Evolutionary conservation across 2,888 invertebrate species (phyloP).

Genomic region (Heliconius ethilla): DNA sequence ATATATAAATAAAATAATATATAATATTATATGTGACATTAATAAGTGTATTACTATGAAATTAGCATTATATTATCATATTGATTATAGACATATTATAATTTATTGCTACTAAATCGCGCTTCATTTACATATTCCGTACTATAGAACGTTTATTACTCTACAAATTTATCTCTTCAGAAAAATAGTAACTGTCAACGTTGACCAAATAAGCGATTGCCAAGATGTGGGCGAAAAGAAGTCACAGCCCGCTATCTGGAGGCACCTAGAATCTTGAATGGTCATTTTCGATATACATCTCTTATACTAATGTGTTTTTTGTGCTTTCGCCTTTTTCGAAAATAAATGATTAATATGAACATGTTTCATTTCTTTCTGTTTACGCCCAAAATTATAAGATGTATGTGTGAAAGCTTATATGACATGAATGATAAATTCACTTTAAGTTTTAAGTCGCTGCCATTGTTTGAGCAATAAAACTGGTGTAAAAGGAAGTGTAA

Average conservation of each 20-base stretch:
- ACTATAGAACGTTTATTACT: conserved; percentile 3
- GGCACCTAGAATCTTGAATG: conserved; percentile 28
- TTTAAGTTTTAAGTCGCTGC: not conserved
- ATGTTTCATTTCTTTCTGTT: conserved; percentile 27
- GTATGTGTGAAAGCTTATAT: conserved; percentile 9
- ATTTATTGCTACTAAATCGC: not conserved
- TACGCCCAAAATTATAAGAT: conserved; percentile 28
- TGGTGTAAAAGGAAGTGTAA: conserved; percentile 18
- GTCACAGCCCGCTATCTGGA: conserved; percentile 36
- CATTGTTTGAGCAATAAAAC: conserved; percentile 13
- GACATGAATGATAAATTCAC: conserved; percentile 15
- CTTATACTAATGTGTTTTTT: conserved; percentile 33
- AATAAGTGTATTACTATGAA: conserved; percentile 15
- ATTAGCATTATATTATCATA: not conserved
- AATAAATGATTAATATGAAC: conserved; percentile 27
- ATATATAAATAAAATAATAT: not conserved
- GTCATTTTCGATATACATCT: conserved; percentile 29
- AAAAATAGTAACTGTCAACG: conserved; percentile 39
- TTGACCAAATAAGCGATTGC: conserved; percentile 37
- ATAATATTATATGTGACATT: conserved; percentile 12
- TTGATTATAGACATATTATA: conserved; percentile 1
- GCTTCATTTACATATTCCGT: not conserved
- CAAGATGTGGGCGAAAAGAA: conserved; percentile 35
- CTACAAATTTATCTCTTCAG: conserved; percentile 25
- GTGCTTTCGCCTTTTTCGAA: conserved; percentile 28